Evolutionary conservation across 2,797 vertebrate genomes (phyloP), one percentile per base, ranked within the genome.

Genomic region (Tadarida brasiliensis): DNA sequence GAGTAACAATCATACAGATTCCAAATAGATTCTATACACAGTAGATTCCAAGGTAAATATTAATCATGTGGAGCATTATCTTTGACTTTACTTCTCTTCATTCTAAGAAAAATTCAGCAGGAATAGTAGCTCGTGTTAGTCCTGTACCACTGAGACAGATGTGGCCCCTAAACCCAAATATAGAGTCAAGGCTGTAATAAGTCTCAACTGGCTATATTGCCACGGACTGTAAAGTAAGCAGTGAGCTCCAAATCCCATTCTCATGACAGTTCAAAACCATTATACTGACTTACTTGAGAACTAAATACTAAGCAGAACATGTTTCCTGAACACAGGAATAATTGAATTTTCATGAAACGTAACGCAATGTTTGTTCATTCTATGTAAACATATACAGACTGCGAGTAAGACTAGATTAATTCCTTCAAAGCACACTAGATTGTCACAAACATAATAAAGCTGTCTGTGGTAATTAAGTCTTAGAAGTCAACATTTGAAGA

Each of bases 331-430:
- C 98, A 97, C 9, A 96, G 87, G 81, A 97, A 91, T 97, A 98
- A 98, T 49, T 98, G 97, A 98, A 98, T 97, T 98, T 97, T 97
- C 97, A 97, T 94, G 95, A 98, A 98, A 97, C 0, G 7, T 84
- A 98, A 97, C 57, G 95, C 70, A 96, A 71, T 96, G 96, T 98
- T 98, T 97, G 94, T 97, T 98, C 94, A 97, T 94, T 97, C 97
- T 95, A 81, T 96, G 95, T 95, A 98, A 98, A 98, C 96, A 98
- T 33, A 97, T 47, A 97, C 93, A 98, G 96, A 98, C 51, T 96
- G 95, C 67, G 77, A 98, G 83, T 78, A 96, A 98, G 89, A 49
- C 89, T 97, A 97, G 88, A 98, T 98, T 98, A 98, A 98, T 98
- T 98, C 96, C 97, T 94, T 88, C 97, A 94, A 98, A 97, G 96